Base-by-base conservation (phyloP, 2,797 vertebrate species). In the Alosa sapidissima region DNA sequence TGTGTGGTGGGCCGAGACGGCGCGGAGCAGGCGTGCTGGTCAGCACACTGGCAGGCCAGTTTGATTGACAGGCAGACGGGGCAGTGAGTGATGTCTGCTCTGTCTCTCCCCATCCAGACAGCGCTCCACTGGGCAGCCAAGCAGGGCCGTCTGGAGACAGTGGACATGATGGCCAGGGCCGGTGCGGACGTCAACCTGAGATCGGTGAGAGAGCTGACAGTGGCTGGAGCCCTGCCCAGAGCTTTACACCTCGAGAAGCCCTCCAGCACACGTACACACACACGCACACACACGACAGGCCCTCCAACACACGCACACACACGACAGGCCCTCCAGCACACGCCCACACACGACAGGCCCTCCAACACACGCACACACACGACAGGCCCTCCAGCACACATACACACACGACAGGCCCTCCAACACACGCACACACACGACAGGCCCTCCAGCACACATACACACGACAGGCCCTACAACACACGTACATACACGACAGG, bases 111-210 rank as follows among this genome's bases (percentile, higher is more conserved):
- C 91, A 91, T 92, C 89, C 94, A 94, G 95, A 96, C 91, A 60
- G 93, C 93, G 36, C 93, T 96, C 86, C 92, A 96, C 93, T 94
- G 94, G 95, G 95, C 95, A 91, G 93, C 90, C 87, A 95, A 96
- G 94, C 95, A 95, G 85, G 85, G 94, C 90, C 85, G 90, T 89
- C 92, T 92, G 92, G 95, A 96, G 85, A 92, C 90, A 85, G 94
- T 91, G 92, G 94, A 95, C 94, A 91, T 94, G 94, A 95, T 95
- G 92, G 88, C 94, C 90, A 91, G 91, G 91, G 92, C 91, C 82
- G 94, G 95, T 91, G 92, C 92, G 81, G 92, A 96, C 90, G 93
- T 96, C 95, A 96, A 94, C 91, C 91, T 92, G 91, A 93, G 94
- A 96, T 94, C 93, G 91, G 95, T 95, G 94, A 95, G 94, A 91